Evolutionary conservation across 2,888 invertebrate species (phyloP).

Genomic region (Aleiodes alternator): DNA sequence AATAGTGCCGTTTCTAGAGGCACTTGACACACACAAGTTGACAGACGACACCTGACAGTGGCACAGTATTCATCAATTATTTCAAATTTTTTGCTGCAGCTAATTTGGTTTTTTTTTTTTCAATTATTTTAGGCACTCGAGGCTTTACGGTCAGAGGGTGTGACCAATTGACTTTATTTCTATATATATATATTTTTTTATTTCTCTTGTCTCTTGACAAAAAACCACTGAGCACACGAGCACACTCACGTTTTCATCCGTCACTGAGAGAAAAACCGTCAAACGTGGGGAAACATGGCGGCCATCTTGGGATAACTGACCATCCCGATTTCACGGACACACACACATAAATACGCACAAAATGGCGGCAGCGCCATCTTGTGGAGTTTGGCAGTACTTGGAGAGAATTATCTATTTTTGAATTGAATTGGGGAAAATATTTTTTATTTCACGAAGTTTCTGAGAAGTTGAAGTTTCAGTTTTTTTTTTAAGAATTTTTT

Average conservation of each 20-base stretch:
- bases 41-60: slow-evolving; percentile 26
- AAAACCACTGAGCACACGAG: no score
- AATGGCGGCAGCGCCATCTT: slow-evolving; percentile 41
- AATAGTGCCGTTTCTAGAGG: slow-evolving; percentile 21
- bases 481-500: no score
- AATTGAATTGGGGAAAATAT: no score
- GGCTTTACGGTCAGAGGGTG: slow-evolving; percentile 50
- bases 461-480: no score
- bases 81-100: neutral
- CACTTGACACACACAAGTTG: slow-evolving; percentile 15
- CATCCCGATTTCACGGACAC: slow-evolving; percentile 15
- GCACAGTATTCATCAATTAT: neutral
- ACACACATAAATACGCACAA: slow-evolving; percentile 19
- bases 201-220: neutral
- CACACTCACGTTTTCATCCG: slow-evolving; percentile 32
- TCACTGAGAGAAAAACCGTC: slow-evolving; percentile 63
- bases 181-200: no score
- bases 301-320: slow-evolving; percentile 65
- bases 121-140: slow-evolving; percentile 14
- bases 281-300: slow-evolving; percentile 66
- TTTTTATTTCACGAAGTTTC: no score
- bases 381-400: slow-evolving; percentile 13
- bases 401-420: neutral
- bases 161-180: slow-evolving; percentile 44
- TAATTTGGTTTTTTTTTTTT: neutral